These are phyloP conservation scores for Terebella lapidaria DNA, from an alignment of 2,888 invertebrate species.

Conservation along the genomic window DNA sequence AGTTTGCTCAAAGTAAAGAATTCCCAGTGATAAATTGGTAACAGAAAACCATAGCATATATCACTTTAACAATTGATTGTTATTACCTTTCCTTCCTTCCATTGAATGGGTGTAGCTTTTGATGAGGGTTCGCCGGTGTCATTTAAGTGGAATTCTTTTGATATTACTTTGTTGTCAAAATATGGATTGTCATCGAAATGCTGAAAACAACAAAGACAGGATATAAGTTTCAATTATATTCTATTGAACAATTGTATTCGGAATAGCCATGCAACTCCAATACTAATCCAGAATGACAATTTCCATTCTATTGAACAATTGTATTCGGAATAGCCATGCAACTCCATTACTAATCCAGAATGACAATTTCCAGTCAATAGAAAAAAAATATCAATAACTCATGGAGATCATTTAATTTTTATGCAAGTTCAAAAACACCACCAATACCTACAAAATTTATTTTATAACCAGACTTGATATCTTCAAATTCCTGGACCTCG, in stretches of 20 bases:
- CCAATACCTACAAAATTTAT: slow-evolving; percentile 50
- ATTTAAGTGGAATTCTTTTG: slow-evolving; percentile 73
- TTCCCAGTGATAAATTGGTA: not conserved
- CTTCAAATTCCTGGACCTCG: slow-evolving; percentile 81
- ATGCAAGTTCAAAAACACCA: no score
- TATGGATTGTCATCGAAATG: slow-evolving; percentile 74
- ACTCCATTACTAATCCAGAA: no score
- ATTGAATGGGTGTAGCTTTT: slow-evolving; percentile 70
- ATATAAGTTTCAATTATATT: no score
- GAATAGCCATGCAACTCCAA: no score
- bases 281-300: no score
- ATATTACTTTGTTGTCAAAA: slow-evolving; percentile 73
- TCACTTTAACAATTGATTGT: no score
- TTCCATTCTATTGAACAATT: no score
- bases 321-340: no score
- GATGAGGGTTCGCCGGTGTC: slow-evolving; percentile 68
- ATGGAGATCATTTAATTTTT: no score
- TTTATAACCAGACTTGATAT: slow-evolving; percentile 76
- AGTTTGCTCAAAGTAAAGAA: not conserved
- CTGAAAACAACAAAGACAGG: slow-evolving; percentile 27
- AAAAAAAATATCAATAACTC: no score
- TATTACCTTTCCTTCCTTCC: slow-evolving; percentile 69
- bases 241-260: no score
- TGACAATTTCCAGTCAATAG: no score
- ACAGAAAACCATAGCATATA: not conserved